Evolutionary conservation across 2,888 invertebrate genomes (phyloP).

Genomic region (Mystacides longicornis): DNA sequence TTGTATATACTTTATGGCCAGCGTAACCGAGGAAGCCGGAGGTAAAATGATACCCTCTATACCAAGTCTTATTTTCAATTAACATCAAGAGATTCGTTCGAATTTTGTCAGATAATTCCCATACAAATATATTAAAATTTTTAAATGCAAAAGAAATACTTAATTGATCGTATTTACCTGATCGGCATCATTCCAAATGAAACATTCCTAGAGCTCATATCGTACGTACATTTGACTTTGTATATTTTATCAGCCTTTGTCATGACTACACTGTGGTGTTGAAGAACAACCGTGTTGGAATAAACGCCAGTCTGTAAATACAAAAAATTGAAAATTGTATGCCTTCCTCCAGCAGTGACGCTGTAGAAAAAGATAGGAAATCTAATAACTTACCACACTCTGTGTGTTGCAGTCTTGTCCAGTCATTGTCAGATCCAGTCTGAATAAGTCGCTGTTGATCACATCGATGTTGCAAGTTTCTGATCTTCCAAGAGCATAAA

Average conservation of each 20-base stretch:
- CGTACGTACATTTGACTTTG: conserved; percentile 93
- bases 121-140: too few relatives aligned
- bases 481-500: conserved; percentile 87
- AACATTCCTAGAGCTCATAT: conserved; percentile 93
- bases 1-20: too few relatives aligned
- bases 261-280: conserved; percentile 94
- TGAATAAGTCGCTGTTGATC: conserved; percentile 84
- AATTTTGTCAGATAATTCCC: too few relatives aligned
- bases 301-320: conserved; percentile 78
- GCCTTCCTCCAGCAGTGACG: background rate
- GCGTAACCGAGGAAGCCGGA: too few relatives aligned
- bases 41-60: too few relatives aligned
- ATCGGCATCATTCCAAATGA: conserved; percentile 98
- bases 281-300: conserved; percentile 88
- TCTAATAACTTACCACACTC: conserved; percentile 66
- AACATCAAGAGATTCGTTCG: too few relatives aligned
- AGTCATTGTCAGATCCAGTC: conserved; percentile 85
- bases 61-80: too few relatives aligned
- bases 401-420: conserved; percentile 95
- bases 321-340: conserved; percentile 1
- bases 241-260: conserved; percentile 95
- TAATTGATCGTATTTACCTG: conserved; percentile 52
- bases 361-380: background rate
- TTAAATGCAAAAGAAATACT: too few relatives aligned
- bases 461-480: conserved; percentile 95